Conservation (phyloP, 2,888 invertebrate species). For the Chrysomela aeneicollis region DNA sequence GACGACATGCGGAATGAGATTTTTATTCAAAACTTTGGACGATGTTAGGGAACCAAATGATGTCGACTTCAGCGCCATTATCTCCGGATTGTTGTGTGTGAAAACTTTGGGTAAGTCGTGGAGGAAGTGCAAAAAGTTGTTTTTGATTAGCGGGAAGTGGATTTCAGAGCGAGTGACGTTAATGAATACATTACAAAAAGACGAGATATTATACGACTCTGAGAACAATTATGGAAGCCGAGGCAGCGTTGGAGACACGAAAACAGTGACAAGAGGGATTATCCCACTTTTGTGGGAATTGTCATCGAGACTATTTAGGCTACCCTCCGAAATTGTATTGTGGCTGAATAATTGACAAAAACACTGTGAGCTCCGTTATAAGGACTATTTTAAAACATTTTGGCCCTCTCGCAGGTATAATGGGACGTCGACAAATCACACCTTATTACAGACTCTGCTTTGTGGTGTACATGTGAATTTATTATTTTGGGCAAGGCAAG, state of each 20-base stretch:
- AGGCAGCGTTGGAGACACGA: slow-evolving; percentile 17
- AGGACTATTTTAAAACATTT: not conserved
- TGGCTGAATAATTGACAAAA: slow-evolving; percentile 1
- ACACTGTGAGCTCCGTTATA: not conserved
- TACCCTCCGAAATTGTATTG: not conserved
- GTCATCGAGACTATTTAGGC: slow-evolving; percentile 14
- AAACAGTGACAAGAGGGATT: slow-evolving; percentile 25
- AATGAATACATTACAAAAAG: slow-evolving; percentile 27
- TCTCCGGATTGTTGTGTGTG: slow-evolving; percentile 1
- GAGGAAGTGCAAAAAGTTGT: slow-evolving; percentile 32
- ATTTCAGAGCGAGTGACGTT: slow-evolving; percentile 26
- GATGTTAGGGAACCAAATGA: not conserved
- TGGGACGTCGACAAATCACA: not conserved
- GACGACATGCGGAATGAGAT: not conserved
- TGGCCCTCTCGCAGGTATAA: not conserved
- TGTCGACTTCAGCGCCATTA: not conserved
- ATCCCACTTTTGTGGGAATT: slow-evolving; percentile 21
- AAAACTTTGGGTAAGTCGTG: not conserved
- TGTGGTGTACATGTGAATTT: no score
- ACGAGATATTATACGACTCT: slow-evolving; percentile 12
- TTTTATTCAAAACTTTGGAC: not conserved
- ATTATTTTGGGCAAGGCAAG: no score
- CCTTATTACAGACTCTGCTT: not conserved
- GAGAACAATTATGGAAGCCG: slow-evolving; percentile 27
- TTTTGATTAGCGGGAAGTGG: slow-evolving; percentile 30